These are phyloP conservation scores for Aldrovandia affinis DNA, from an alignment of 2,797 vertebrate species.

Conservation along the genomic window DNA sequence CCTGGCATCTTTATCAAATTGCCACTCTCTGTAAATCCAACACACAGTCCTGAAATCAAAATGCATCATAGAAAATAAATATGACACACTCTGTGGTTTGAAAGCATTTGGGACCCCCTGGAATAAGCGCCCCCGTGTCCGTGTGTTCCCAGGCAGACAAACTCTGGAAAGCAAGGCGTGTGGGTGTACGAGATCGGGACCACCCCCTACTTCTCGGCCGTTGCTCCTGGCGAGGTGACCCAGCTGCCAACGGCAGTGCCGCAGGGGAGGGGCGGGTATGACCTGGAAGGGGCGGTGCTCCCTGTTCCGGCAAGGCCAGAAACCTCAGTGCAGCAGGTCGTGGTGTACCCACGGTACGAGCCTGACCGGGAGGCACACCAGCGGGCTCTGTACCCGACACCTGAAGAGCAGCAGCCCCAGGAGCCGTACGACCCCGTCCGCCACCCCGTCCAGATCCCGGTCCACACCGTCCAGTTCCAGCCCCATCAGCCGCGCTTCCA, in stretches of 20 bases:
- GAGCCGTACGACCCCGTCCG: conserved; percentile 29
- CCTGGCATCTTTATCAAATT: background rate
- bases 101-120: background rate
- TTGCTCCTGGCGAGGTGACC: conserved; percentile 67
- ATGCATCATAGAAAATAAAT: background rate
- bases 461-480: conserved; percentile 71
- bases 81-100: background rate
- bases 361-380: background rate
- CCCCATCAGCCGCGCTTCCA: conserved; percentile 59
- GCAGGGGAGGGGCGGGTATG: background rate
- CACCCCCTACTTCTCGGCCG: conserved; percentile 62
- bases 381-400: conserved; percentile 30
- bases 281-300: background rate
- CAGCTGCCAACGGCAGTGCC: conserved; percentile 54
- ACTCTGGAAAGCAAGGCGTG: conserved; percentile 81
- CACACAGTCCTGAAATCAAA: background rate
- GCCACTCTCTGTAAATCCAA: background rate
- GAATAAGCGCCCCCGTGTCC: background rate
- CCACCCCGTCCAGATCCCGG: conserved; percentile 51
- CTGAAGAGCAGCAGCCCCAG: background rate
- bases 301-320: background rate
- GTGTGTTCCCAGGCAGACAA: conserved; percentile 77
- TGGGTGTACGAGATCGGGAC: conserved; percentile 92
- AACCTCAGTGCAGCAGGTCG: conserved; percentile 41
- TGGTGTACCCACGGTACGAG: conserved; percentile 49